phyloP scores from a whole-genome alignment of 2,888 invertebrate species.

The Tetragonisca angustula region DNA sequence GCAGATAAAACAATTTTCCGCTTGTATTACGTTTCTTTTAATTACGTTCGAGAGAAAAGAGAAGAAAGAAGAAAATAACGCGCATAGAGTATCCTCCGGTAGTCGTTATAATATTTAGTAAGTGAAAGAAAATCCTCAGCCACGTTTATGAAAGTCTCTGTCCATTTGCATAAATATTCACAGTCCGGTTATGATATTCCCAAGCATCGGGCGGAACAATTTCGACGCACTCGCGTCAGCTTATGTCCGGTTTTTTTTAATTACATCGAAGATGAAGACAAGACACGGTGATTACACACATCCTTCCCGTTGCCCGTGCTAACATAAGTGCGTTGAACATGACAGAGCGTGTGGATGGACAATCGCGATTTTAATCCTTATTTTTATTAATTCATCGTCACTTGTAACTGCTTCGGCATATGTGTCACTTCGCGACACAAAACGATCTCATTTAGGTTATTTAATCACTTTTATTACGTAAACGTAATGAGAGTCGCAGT shows the following conservation, averaged over 20 bases:
- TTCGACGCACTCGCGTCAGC: conserved; percentile 2
- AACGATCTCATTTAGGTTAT: no score
- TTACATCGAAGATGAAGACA: conserved; percentile 50
- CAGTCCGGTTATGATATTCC: neutral
- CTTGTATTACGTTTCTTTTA: neutral
- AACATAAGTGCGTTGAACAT: conserved; percentile 41
- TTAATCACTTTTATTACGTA: no score
- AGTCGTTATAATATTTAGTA: neutral
- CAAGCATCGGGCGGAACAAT: conserved; percentile 16
- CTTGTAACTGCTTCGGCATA: no score
- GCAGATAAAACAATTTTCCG: neutral
- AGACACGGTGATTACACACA: conserved; percentile 44
- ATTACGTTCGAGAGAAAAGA: neutral
- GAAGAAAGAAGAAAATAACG: neutral
- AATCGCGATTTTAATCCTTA: neutral
- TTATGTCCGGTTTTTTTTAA: conserved; percentile 49
- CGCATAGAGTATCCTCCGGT: neutral
- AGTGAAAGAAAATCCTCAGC: neutral
- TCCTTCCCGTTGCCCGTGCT: conserved; percentile 51
- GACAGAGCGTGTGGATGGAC: conserved; percentile 2
- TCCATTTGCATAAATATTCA: neutral
- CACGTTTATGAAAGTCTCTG: neutral
- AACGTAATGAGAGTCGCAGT: no score
- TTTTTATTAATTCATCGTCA: no score
- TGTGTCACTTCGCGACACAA: no score